A percentile compares a stretch with the other conserved stretches of the same genome.
Evolutionary conservation across 2,797 vertebrate species (phyloP).

Genomic region (Esox lucius): DNA sequence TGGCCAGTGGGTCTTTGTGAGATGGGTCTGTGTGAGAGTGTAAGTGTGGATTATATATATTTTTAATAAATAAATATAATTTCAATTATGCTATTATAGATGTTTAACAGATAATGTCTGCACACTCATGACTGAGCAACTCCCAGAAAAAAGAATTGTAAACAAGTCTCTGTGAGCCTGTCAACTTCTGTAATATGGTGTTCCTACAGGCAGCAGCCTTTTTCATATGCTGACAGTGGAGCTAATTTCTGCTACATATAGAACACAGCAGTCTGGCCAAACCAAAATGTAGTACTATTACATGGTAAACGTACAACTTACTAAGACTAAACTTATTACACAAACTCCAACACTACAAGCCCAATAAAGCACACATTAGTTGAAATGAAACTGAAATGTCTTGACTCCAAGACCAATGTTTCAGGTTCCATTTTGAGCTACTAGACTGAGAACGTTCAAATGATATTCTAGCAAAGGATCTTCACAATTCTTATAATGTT

Average conservation of each 20-base stretch:
- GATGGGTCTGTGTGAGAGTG: too few relatives aligned
- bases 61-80: too few relatives aligned
- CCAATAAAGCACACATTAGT: neutral
- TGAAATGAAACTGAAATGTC: neutral
- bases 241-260: slow-evolving; percentile 10
- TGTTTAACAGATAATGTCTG: too few relatives aligned
- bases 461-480: neutral
- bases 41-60: too few relatives aligned
- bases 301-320: neutral
- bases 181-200: neutral
- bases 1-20: too few relatives aligned
- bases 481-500: neutral
- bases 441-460: neutral
- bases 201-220: neutral
- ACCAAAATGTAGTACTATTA: neutral
- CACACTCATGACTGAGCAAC: too few relatives aligned
- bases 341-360: slow-evolving; percentile 10
- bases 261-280: slow-evolving; percentile 18
- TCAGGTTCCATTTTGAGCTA: neutral
- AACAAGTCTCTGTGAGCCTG: neutral
- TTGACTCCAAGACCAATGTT: neutral
- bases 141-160: too few relatives aligned
- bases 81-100: too few relatives aligned
- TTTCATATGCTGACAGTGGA: slow-evolving; percentile 11
- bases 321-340: slow-evolving; percentile 11